Conservation (phyloP, 2,888 invertebrate species). For the Salpingus planirostris region DNA sequence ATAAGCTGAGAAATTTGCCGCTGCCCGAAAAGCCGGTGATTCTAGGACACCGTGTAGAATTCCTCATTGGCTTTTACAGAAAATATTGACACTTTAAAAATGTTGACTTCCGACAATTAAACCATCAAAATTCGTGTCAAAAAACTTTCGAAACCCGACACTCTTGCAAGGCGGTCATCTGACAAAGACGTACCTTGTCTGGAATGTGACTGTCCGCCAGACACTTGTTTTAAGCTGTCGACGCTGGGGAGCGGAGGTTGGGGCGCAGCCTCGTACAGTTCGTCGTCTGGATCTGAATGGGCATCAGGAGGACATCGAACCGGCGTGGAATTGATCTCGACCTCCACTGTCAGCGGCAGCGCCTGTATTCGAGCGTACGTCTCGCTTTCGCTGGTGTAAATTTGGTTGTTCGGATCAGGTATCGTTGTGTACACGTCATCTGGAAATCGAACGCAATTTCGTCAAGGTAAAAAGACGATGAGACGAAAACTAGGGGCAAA, state of each 20-base stretch:
- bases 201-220: constrained; percentile 52
- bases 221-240: constrained; percentile 50
- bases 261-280: constrained; percentile 39
- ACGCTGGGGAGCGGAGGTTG: constrained; percentile 55
- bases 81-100: too few species aligned
- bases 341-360: constrained; percentile 34
- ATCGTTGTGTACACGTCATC: constrained; percentile 90
- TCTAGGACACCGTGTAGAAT: too few species aligned
- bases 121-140: background rate
- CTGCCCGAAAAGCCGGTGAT: too few species aligned
- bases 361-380: constrained; percentile 79
- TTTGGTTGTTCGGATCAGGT: constrained; percentile 61
- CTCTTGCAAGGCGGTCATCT: too few species aligned
- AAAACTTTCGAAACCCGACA: too few species aligned
- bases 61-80: too few species aligned
- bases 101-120: too few species aligned
- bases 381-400: constrained; percentile 71
- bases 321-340: constrained; percentile 32
- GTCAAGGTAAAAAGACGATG: too few species aligned
- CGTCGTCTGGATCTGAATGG: constrained; percentile 23
- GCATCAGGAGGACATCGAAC: constrained; percentile 7
- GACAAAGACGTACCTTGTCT: constrained; percentile 51
- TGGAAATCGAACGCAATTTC: too few species aligned
- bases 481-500: too few species aligned
- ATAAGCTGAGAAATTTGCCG: too few species aligned